A percentile compares a stretch with the other conserved stretches of the same genome.
These are phyloP conservation scores for Labeo rohita DNA, from an alignment of 2,113 vertebrate genomes.

Conservation along the genomic window DNA sequence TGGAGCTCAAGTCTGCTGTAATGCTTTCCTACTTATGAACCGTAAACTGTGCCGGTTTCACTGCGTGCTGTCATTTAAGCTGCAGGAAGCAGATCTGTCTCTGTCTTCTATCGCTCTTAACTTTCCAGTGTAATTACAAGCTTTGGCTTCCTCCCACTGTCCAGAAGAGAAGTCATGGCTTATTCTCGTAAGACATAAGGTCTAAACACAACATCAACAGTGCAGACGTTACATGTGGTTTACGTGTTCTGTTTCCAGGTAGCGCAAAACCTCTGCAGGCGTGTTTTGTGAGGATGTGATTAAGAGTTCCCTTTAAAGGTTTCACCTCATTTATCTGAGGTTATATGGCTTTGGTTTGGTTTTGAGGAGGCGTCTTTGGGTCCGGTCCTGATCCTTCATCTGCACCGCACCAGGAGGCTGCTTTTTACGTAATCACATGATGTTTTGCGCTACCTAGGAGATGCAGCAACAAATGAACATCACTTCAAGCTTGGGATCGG, in stretches of 20 bases:
- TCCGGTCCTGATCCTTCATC: slow-evolving; percentile 28
- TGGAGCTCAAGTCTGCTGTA: not conserved
- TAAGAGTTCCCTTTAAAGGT: slow-evolving; percentile 33
- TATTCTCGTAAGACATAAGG: slow-evolving; percentile 3
- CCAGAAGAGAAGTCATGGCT: slow-evolving; percentile 32
- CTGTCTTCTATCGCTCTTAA: slow-evolving; percentile 60
- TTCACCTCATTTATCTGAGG: slow-evolving; percentile 37
- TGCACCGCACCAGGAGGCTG: slow-evolving; percentile 17
- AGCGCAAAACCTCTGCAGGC: slow-evolving; percentile 17
- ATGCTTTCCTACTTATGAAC: not conserved
- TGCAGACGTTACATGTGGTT: slow-evolving; percentile 32
- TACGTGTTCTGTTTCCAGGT: slow-evolving; percentile 33
- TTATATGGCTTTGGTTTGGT: slow-evolving; percentile 50
- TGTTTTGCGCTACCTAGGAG: slow-evolving; percentile 61
- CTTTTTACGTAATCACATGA: slow-evolving; percentile 28
- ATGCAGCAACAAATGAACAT: slow-evolving; percentile 54
- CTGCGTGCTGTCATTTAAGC: slow-evolving; percentile 27
- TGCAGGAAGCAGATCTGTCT: slow-evolving; percentile 50
- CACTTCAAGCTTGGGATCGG: not conserved
- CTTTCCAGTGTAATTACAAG: slow-evolving; percentile 74
- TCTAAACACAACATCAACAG: slow-evolving; percentile 14
- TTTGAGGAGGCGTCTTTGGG: slow-evolving; percentile 39
- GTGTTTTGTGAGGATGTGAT: slow-evolving; percentile 31
- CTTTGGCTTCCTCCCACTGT: slow-evolving; percentile 70
- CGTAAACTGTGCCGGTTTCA: slow-evolving; percentile 13